A percentile compares a stretch with the other conserved stretches of the same genome.
phyloP scores from a whole-genome alignment of 1,140 invertebrate genomes.

The Panagrolaimus sp. region DNA sequence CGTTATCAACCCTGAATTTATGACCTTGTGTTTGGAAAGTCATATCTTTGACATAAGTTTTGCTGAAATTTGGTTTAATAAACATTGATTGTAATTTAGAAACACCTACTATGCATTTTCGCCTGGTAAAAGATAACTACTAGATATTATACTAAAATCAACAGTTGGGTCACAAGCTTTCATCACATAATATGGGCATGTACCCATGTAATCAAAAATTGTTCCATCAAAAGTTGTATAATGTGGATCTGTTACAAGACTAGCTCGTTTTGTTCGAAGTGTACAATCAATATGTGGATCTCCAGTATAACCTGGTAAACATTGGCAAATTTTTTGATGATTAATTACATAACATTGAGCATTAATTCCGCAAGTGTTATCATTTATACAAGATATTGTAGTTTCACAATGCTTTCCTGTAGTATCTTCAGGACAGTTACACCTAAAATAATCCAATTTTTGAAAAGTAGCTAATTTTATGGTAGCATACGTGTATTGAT shows the following conservation, averaged over 20 bases:
- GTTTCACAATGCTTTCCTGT: background rate
- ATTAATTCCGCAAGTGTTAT: background rate
- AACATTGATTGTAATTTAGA: too few species aligned
- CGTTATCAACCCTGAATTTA: background rate
- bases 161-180: background rate
- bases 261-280: background rate
- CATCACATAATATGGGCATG: slow-evolving; percentile 1
- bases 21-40: background rate
- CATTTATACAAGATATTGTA: background rate
- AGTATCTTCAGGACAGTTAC: background rate
- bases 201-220: background rate
- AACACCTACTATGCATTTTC: too few species aligned
- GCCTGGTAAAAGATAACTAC: too few species aligned
- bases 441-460: slow-evolving; percentile 5
- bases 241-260: background rate
- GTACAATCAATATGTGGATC: background rate
- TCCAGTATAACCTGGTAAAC: background rate
- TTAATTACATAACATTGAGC: background rate
- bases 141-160: too few species aligned
- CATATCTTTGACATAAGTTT: too few species aligned
- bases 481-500: background rate
- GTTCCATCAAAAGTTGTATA: slow-evolving; percentile 4
- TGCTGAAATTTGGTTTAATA: too few species aligned
- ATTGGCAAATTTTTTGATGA: background rate
- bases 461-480: too few species aligned